A percentile compares a stretch with the other conserved stretches of the same genome.
Evolutionary conservation across 2,113 vertebrate genomes (phyloP).

Genomic region (Xerus inauris): DNA sequence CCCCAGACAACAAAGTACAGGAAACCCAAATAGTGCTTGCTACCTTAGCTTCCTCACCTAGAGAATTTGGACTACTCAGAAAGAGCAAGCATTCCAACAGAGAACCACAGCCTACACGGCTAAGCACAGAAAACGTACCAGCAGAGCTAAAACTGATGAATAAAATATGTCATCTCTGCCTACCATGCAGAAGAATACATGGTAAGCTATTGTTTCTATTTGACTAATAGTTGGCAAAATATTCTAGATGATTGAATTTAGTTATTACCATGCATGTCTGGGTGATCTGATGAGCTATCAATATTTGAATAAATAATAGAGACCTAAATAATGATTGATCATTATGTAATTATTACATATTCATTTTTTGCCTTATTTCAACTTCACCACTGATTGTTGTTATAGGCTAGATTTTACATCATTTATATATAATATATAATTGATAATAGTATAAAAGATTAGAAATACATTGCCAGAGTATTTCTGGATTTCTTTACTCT

Average conservation of each 20-base stretch:
- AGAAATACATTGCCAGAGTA: neutral
- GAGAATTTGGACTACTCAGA: neutral
- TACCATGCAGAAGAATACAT: neutral
- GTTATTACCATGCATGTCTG: neutral
- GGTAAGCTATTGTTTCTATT: neutral
- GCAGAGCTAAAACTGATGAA: neutral
- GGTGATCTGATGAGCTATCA: neutral
- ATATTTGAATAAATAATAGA: conserved; percentile 24
- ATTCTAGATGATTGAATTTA: neutral
- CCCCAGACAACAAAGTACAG: neutral
- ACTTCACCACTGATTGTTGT: neutral
- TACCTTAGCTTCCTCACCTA: neutral
- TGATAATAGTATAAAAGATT: neutral
- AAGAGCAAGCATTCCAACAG: neutral
- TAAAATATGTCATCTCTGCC: neutral
- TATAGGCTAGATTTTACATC: conserved; percentile 10
- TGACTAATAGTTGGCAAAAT: conserved; percentile 4
- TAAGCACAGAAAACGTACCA: neutral
- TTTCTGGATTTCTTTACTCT: neutral
- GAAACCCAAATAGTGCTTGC: fast-evolving
- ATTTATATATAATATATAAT: neutral
- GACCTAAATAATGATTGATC: neutral
- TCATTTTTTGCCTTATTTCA: conserved; percentile 49
- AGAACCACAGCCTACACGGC: neutral
- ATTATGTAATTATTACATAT: neutral